Base-by-base conservation (phyloP, 1,140 invertebrate genomes). In the Mactra quadrangularis region DNA sequence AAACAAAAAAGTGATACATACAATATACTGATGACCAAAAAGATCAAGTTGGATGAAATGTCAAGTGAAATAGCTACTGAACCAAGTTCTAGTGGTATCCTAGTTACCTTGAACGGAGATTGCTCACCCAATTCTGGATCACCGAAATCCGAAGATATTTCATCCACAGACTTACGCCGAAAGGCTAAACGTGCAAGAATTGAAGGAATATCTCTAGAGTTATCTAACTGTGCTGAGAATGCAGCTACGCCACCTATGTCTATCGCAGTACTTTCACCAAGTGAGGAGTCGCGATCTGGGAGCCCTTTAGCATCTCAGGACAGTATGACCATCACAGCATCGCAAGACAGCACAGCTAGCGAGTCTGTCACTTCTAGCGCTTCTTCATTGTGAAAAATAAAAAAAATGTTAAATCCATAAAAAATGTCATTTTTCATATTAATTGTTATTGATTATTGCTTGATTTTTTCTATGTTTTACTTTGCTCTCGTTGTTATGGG, bases 1-100 rank as follows among this genome's bases (percentile, higher is more conserved):
- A 72, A 82, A 41, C 53, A 52, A 22, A 82, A 82, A 74, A 82
- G 79, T 82, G 64, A 72, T 53, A 72, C 66, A n/a, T 82, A 72
- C 50, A 68, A 82, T 2, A 53, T 60, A 27, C 38, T 82, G 33
- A 82, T 82, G 79, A 72, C 53, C n/a, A 82, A 82, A n/a, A 82
- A 82, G 60, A 11, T 59, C 3, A 72, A 52, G 29, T 22, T 52
- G 27, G 79, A 74, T 11, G 70, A 74, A 35, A 75, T 75, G 29
- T 59, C 72, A 17, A 59, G 55, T 60, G 41, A 57, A 45, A 66
- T 66, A 38, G 35, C 41, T 11, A 35, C 62, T 2, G 15, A 66
- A 35, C 3, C 31, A 3, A 19, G 31, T 1, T 45, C 45, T 4
- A 71, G 13, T 55, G 29, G 29, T 19, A 19, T 35, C n/a, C 41